These are phyloP conservation scores for Motacilla alba DNA, from an alignment of 2,113 vertebrate genomes.

Conservation along the genomic window DNA sequence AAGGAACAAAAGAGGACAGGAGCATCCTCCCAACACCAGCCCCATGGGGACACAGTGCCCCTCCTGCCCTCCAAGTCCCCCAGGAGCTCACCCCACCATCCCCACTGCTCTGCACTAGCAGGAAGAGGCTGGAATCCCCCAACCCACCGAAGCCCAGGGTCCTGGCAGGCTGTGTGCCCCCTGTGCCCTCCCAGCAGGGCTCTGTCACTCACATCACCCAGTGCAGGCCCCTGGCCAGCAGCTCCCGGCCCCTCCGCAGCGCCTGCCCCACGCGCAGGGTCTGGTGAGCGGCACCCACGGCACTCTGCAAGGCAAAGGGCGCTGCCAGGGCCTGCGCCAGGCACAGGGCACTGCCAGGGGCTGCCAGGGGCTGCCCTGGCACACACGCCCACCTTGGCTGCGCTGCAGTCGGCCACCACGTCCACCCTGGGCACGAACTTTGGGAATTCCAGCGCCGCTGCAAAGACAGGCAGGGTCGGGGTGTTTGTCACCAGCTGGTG, in stretches of 20 bases:
- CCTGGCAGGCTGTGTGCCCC: neutral
- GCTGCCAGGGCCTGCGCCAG: neutral
- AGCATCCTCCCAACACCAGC: neutral
- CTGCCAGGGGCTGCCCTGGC: neutral
- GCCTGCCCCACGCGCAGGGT: constrained; percentile 75
- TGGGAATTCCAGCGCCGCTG: constrained; percentile 76
- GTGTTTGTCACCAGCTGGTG: neutral
- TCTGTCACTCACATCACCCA: constrained; percentile 79
- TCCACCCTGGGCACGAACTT: constrained; percentile 83
- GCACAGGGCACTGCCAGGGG: neutral
- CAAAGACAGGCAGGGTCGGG: neutral
- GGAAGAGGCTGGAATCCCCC: neutral
- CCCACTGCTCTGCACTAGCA: rapidly evolving
- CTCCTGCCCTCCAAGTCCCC: neutral
- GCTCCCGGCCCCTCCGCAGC: constrained; percentile 73
- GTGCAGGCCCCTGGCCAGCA: constrained; percentile 83
- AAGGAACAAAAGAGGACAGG: neutral
- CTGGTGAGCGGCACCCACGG: constrained; percentile 82
- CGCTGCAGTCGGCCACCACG: constrained; percentile 79
- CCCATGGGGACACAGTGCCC: rapidly evolving
- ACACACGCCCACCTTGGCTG: constrained; percentile 79
- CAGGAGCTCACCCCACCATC: neutral
- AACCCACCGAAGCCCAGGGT: rapidly evolving
- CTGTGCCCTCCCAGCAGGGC: neutral
- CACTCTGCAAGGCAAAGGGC: constrained; percentile 64